These are phyloP conservation scores for Pseudomugil tenellus DNA, from an alignment of 2,797 vertebrate species.

Conservation along the genomic window DNA sequence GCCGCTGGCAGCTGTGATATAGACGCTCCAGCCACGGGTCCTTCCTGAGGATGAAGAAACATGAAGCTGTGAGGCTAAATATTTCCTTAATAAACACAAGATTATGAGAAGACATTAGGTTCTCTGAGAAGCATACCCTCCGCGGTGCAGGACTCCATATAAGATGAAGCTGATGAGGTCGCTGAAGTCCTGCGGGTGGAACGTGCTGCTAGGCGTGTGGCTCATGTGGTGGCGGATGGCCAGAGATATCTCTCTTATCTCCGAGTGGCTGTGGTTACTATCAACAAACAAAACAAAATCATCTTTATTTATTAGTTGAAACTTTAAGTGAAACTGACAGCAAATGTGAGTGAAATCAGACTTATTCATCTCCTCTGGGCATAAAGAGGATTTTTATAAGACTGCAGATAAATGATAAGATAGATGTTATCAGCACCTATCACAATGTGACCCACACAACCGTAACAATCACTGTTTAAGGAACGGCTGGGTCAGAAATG, in stretches of 20 bases:
- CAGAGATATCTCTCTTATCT: constrained; percentile 94
- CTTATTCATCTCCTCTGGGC: no score
- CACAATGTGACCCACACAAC: no score
- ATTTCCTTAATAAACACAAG: background rate
- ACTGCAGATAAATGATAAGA: no score
- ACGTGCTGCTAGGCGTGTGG: constrained; percentile 93
- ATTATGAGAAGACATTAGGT: background rate
- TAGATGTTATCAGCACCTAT: no score
- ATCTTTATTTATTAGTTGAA: no score
- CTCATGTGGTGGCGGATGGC: constrained; percentile 95
- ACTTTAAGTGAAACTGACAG: no score
- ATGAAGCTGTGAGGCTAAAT: background rate
- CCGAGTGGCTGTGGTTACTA: constrained; percentile 91
- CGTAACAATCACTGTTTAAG: no score
- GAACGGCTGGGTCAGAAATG: no score
- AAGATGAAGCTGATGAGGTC: constrained; percentile 98
- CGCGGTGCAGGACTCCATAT: constrained; percentile 93
- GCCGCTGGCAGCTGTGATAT: constrained; percentile 95
- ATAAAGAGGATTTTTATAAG: no score
- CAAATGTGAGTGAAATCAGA: no score
- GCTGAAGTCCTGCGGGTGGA: constrained; percentile 98
- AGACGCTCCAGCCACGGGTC: constrained; percentile 97
- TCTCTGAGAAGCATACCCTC: constrained; percentile 82
- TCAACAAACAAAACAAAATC: background rate
- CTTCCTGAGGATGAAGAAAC: constrained; percentile 81